A percentile compares a stretch with the other conserved stretches of the same genome.
phyloP scores from a whole-genome alignment of 37 sponge, comb jelly and placozoan genomes.

The Eunapius fragilis region DNA sequence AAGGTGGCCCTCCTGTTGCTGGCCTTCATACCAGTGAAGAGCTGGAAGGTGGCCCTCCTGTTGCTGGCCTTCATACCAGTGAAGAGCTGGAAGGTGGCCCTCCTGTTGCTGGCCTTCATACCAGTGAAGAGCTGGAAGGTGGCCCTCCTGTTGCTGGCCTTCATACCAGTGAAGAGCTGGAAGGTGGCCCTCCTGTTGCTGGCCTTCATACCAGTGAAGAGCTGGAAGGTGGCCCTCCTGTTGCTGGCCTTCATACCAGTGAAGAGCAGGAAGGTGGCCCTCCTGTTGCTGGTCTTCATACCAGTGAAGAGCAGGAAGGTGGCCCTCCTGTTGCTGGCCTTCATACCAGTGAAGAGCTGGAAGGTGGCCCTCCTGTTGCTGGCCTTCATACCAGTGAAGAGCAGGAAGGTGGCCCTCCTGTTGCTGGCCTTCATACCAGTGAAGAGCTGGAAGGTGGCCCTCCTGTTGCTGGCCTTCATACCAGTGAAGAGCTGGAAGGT shows the following conservation, averaged over 20 bases:
- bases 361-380: conserved; percentile 68
- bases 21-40: conserved; percentile 46
- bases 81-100: conserved; percentile 56
- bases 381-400: conserved; percentile 46
- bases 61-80: conserved; percentile 57
- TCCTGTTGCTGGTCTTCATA: conserved; percentile 62
- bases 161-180: conserved; percentile 55
- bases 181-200: conserved; percentile 68
- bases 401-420: conserved; percentile 61
- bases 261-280: conserved; percentile 55
- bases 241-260: conserved; percentile 57
- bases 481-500: conserved; percentile 58
- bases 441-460: conserved; percentile 56
- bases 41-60: conserved; percentile 62
- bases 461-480: conserved; percentile 60
- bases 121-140: conserved; percentile 58
- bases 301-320: conserved; percentile 56
- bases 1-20: conserved; percentile 68
- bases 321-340: conserved; percentile 59
- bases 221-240: conserved; percentile 62
- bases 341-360: conserved; percentile 55
- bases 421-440: conserved; percentile 57
- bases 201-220: conserved; percentile 46
- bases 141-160: conserved; percentile 59
- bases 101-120: conserved; percentile 60